These are phyloP conservation scores for Rhopalosiphum maidis DNA, from an alignment of 1,140 invertebrate species.

Conservation along the genomic window DNA sequence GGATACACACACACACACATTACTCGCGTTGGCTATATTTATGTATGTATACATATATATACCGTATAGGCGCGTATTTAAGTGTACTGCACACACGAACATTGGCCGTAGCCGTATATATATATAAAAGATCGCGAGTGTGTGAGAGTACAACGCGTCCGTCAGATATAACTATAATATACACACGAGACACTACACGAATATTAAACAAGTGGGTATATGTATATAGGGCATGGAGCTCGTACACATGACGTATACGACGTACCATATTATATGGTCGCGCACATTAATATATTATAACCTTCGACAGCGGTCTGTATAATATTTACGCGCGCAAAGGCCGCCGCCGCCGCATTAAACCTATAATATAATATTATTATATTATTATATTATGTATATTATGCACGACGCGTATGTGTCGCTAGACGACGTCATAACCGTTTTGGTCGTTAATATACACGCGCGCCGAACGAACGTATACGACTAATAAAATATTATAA, in stretches of 20 bases:
- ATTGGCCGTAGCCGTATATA: neutral
- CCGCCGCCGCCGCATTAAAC: neutral
- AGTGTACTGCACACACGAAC: neutral
- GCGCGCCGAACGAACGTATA: too few species aligned
- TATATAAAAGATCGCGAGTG: neutral
- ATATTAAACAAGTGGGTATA: neutral
- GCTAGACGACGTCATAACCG: neutral
- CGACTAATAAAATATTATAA: neutral
- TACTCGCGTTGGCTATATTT: neutral
- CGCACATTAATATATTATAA: neutral
- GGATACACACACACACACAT: neutral
- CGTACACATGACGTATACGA: neutral
- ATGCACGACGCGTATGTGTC: neutral
- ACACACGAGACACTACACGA: neutral
- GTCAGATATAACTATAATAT: neutral
- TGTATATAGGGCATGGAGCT: neutral
- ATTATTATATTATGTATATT: neutral
- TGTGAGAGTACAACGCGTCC: neutral
- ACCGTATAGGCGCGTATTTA: neutral
- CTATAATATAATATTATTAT: neutral
- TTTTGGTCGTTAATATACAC: neutral
- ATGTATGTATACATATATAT: neutral
- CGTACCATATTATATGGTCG: neutral
- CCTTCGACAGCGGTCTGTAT: neutral
- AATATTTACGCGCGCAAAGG: conserved; percentile 1